These are phyloP conservation scores for Calyptommatus sinebrachiatus DNA, from an alignment of 2,113 vertebrate genomes.

Conservation along the genomic window DNA sequence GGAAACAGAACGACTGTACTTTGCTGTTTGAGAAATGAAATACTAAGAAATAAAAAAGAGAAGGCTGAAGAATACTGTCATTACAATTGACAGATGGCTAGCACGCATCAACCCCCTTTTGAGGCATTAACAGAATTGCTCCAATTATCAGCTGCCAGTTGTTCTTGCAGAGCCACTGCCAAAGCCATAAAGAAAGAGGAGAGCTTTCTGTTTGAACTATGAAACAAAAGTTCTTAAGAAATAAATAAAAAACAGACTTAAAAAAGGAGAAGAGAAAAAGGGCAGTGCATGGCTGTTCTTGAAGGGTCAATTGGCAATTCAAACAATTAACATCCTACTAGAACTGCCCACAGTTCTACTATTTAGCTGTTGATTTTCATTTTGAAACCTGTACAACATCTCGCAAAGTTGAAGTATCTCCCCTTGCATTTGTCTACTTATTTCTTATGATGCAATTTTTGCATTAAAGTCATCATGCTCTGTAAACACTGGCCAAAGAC, in stretches of 20 bases:
- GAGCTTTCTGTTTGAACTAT: background rate
- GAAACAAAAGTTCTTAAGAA: background rate
- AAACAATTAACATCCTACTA: background rate
- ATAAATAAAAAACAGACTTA: background rate
- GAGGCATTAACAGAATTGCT: background rate
- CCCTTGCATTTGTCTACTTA: constrained; percentile 8
- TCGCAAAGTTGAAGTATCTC: constrained; percentile 32
- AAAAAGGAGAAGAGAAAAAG: too few species aligned
- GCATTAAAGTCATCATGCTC: constrained; percentile 34
- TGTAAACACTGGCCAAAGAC: constrained; percentile 47
- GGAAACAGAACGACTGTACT: background rate
- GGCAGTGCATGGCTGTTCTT: background rate
- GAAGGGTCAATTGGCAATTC: background rate
- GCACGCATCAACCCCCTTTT: background rate
- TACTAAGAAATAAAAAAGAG: background rate
- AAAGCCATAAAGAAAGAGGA: background rate
- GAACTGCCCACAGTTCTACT: background rate
- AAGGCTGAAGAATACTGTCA: background rate
- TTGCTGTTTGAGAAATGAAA: background rate
- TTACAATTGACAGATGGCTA: background rate
- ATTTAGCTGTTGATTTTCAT: constrained; percentile 28
- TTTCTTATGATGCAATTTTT: constrained; percentile 15
- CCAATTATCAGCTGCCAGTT: background rate
- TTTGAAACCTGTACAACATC: constrained; percentile 44
- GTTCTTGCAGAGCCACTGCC: background rate